Percentiles rank a stretch among this genome's conserved stretches.
Conservation (phyloP, 2,113 vertebrate species). For the Ursus arctos region DNA sequence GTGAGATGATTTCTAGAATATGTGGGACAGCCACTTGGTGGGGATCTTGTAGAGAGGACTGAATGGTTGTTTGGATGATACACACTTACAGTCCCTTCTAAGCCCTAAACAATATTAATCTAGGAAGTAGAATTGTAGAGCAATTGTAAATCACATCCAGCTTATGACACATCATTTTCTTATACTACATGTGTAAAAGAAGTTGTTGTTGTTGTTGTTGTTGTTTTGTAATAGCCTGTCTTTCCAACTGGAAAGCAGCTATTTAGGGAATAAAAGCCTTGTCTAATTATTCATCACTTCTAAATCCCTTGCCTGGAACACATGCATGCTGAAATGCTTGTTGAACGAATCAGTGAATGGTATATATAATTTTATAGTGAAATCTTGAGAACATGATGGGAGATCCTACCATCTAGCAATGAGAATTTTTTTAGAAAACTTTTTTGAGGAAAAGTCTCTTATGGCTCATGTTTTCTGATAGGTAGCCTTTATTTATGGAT, state of each 20-base stretch:
- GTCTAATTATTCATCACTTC: conserved; percentile 1
- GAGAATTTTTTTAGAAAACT: background rate
- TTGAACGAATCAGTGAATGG: background rate
- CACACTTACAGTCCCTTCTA: background rate
- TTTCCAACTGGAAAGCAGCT: background rate
- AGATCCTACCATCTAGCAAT: background rate
- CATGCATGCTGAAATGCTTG: background rate
- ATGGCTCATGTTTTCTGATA: background rate
- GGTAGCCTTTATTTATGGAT: background rate
- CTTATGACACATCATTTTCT: background rate
- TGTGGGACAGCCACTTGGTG: background rate
- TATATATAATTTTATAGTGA: conserved; percentile 22
- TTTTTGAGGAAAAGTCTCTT: background rate
- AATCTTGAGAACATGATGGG: background rate
- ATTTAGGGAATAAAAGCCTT: background rate
- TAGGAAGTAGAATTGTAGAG: background rate
- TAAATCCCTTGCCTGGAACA: background rate
- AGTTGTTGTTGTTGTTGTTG: background rate
- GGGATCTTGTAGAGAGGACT: background rate
- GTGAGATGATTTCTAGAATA: background rate
- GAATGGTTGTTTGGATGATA: background rate
- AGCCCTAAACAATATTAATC: background rate
- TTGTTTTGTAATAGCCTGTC: background rate
- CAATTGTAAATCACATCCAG: background rate
- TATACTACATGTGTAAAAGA: background rate